Base-by-base conservation (phyloP, 2,113 vertebrate species). In the Larimichthys polyactis region DNA sequence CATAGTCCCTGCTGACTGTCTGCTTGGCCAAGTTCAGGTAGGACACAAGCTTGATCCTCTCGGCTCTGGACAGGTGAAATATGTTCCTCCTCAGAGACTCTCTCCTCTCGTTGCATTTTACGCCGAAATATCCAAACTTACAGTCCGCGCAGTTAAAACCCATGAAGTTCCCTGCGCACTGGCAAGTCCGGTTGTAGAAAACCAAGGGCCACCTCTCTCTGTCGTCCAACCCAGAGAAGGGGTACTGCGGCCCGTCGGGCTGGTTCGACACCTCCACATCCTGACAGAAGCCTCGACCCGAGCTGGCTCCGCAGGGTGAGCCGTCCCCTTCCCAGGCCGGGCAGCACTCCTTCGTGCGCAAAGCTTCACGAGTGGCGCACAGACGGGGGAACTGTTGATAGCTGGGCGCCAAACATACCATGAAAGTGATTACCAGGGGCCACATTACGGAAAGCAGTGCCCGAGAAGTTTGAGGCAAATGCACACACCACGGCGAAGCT, bases 1-100 rank as follows among this genome's bases (percentile, higher is more conserved):
- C 96, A 0, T 97, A 99, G 78, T 97, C 96, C 17, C 66, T 46
- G 74, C 96, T 98, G 54, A 81, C 82, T 0, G 96, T 96, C n/a
- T 90, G 95, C 82, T 99, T 99, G n/a, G 97, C 97, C 85, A 99
- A 74, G 76, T 96, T 99, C 65, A 99, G 95, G 80, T 99, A 99
- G 3, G 98, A 97, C 19, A 98, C 92, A 22, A 98, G 96, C 63
- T 93, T 94, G 66, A 94, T 89, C 80, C 94, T 97, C 82, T 99
- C 98, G 0, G 87, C 22, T 0, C 73, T 16, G 8, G 95, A 96
- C 79, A 99, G 87, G 79, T 96, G 95, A 11, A 98, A 95, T 19
- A 99, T 93, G 72, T 96, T 98, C 90, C 95, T 96, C 89, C 98
- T 96, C 0, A 96, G 92, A 46, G 90, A 93, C 15, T 96, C 76